Base-by-base conservation (phyloP, 2,888 invertebrate genomes). In the Oxyteleia sp. region DNA sequence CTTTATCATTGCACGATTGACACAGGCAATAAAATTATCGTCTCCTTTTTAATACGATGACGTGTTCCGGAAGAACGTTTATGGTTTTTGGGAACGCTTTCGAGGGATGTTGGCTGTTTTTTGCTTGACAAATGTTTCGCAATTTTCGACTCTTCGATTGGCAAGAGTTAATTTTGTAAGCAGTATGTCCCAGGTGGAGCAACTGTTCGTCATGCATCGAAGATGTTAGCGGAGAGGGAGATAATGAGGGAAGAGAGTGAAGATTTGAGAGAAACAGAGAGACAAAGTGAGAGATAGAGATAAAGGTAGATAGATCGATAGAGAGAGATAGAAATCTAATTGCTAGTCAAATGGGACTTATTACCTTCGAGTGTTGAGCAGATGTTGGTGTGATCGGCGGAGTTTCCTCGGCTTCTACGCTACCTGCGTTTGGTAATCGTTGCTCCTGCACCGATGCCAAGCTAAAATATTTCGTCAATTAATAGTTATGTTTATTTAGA, bases 361-460 rank as follows among this genome's bases (percentile, higher is more conserved):
- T 94, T 95, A 97, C 97, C 96, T 97, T 97, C 94, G 96, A 96
- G 86, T 96, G 95, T 84, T 94, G 93, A 26, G 94, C 95, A 38
- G 95, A 94, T 85, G 94, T 95, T 87, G 95, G 95, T 43, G 94
- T 96, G 93, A 93, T 93, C 2, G 95, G 95, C 90, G 96, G 93
- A 89, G 95, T 94, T 87, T 95, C 95, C 71, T 94, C 94, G 41
- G 94, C 90, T 38, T 94, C 96, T 53, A 92, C 89, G 41, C 96
- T 96, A 87, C 95, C 95, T 64, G 95, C 93, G 87, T 95, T 94
- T 45, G 96, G 97, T 88, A 97, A 94, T 87, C 98, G 96, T 94
- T 98, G 98, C 94, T 99, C 99, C 95, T 99, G 99, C 47, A 99
- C 98, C 93, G 98, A 98, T 47, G 99, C 98, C 94, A 99, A 95